Conservation (phyloP, 2,113 vertebrate species). For the Entelurus aequoreus region DNA sequence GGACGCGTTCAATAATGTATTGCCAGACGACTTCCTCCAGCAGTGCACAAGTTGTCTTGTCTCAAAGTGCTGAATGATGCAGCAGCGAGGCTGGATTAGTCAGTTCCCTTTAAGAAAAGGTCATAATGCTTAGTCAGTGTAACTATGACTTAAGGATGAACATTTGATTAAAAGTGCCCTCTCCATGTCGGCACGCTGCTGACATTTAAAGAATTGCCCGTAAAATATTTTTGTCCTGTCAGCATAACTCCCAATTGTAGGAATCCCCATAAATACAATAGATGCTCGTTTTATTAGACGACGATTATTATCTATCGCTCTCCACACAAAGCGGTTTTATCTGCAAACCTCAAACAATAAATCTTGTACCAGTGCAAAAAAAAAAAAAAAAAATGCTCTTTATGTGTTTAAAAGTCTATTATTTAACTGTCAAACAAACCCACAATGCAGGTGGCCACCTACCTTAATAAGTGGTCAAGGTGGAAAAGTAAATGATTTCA, state of each 20-base stretch:
- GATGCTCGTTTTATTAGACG: not conserved
- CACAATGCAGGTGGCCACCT: conserved; percentile 33
- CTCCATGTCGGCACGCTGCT: conserved; percentile 37
- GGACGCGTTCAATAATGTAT: conserved; percentile 28
- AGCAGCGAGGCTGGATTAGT: conserved; percentile 34
- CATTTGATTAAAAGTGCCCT: conserved; percentile 38
- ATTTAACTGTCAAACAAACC: not conserved
- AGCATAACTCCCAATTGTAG: conserved; percentile 15
- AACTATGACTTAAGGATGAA: conserved; percentile 51
- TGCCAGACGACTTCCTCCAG: conserved; percentile 18
- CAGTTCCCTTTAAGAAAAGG: conserved; percentile 45
- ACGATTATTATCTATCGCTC: not conserved
- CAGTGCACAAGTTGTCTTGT: conserved; percentile 21
- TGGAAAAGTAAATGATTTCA: conserved; percentile 32
- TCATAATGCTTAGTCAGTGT: conserved; percentile 46
- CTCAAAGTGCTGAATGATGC: conserved; percentile 44
- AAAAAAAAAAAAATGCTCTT: not conserved
- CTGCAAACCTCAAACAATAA: not conserved
- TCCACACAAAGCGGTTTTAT: conserved; percentile 1
- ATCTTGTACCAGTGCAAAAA: not conserved
- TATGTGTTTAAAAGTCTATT: not conserved
- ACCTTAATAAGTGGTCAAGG: conserved; percentile 47
- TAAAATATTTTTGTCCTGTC: conserved; percentile 26
- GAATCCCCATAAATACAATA: not conserved
- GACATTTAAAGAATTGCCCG: conserved; percentile 26